phyloP scores from a whole-genome alignment of 2,113 vertebrate species.

The Trachemys scripta region DNA sequence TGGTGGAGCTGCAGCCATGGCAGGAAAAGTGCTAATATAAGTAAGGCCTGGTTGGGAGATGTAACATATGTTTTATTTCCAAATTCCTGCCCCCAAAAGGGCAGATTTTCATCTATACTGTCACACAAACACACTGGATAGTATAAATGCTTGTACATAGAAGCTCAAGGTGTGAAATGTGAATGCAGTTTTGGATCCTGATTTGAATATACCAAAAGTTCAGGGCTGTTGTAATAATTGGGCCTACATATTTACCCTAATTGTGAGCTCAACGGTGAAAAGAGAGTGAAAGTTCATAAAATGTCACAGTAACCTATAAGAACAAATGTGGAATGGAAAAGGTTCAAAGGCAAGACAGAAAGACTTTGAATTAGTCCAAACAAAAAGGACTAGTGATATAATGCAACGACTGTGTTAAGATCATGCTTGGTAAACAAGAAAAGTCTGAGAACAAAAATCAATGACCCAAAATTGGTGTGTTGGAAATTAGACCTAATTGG shows the following conservation, averaged over 20 bases:
- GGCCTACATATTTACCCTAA: neutral
- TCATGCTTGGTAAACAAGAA: neutral
- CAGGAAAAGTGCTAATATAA: neutral
- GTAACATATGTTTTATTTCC: neutral
- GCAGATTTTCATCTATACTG: too few species aligned
- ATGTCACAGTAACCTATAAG: neutral
- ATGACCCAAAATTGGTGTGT: neutral
- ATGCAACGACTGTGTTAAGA: neutral
- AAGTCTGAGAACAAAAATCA: neutral
- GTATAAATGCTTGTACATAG: neutral
- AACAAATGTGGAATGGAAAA: neutral
- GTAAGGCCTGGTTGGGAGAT: neutral
- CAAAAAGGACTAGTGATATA: neutral
- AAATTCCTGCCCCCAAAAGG: neutral
- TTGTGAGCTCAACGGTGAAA: neutral
- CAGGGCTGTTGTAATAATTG: neutral
- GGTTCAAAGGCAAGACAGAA: neutral
- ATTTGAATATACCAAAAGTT: neutral
- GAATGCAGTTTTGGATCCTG: neutral
- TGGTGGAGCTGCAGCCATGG: neutral
- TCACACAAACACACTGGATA: neutral
- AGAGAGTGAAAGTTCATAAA: neutral
- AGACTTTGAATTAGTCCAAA: neutral
- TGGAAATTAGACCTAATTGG: neutral
- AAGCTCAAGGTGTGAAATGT: neutral